These are phyloP conservation scores for Notodonta dromedarius DNA, from an alignment of 2,888 invertebrate species.

Conservation along the genomic window DNA sequence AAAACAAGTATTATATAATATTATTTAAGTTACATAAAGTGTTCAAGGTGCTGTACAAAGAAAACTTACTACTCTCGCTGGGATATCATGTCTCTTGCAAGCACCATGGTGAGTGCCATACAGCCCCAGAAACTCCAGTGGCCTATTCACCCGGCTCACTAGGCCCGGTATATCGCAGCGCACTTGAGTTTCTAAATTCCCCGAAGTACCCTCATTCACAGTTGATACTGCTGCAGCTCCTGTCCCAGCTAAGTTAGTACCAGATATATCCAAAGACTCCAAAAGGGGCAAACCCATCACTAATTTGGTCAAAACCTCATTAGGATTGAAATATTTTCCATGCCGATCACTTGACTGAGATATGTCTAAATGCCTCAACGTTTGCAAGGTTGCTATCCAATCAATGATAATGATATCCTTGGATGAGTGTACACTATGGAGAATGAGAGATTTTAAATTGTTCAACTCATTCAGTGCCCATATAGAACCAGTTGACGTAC, in stretches of 20 bases:
- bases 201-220: constrained; percentile 39
- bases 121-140: constrained; percentile 95
- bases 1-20: not conserved
- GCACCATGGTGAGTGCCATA: constrained; percentile 96
- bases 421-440: constrained; percentile 91
- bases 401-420: constrained; percentile 85
- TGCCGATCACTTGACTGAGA: constrained; percentile 89
- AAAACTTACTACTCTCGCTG: constrained; percentile 91
- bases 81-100: constrained; percentile 95
- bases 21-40: not conserved
- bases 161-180: constrained; percentile 94
- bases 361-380: constrained; percentile 91
- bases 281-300: constrained; percentile 90
- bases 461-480: constrained; percentile 87
- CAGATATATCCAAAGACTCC: constrained; percentile 95
- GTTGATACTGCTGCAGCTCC: constrained; percentile 86
- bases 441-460: constrained; percentile 88
- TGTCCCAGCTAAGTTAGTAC: constrained; percentile 96
- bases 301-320: constrained; percentile 88
- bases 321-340: constrained; percentile 90
- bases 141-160: constrained; percentile 88
- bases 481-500: constrained; percentile 85
- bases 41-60: constrained; percentile 5
- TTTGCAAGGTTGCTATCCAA: constrained; percentile 83
- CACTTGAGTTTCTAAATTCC: constrained; percentile 55